Evolutionary conservation across 2,113 vertebrate genomes (phyloP), one percentile per base, ranked within the genome.

Genomic region (Acrocephalus kingi): DNA sequence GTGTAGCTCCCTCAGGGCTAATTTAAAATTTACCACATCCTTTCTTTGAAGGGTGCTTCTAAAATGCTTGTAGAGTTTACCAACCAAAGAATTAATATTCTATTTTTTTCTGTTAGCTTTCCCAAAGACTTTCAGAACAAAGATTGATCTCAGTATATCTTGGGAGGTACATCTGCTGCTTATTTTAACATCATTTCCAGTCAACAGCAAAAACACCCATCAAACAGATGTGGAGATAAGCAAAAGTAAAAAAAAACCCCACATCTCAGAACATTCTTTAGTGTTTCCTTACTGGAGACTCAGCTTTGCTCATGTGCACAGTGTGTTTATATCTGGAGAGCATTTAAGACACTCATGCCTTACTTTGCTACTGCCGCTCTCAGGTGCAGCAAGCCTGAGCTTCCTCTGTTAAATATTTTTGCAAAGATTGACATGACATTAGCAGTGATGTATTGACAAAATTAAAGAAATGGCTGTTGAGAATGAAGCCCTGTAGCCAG

Each of bases 1-100:
- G 10, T 20, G 31, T 12, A 75, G 59, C 63, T 96, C 76, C 81
- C 87, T 49, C 13, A 84, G 55, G 76, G 54, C 64, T 79, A 92
- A 71, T 88, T 89, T 93, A 78, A 90, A 91, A 51, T 92, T 88
- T 88, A 81, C 67, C 46, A 16, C 33, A 71, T 80, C n/a, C 66
- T 95, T 82, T 52, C 59, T 88, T 88, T 84, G 46, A 84, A 95
- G 37, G 49, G 21, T 77, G 64, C 51, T 88, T 90, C 48, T 58
- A 51, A 95, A 89, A 56, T 62, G 58, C 39, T 91, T 69, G 31
- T 48, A 35, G 69, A 61, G n/a, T 67, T 85, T 91, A 76, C 71
- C 28, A 85, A 62, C n/a, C 0, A 35, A 35, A 35, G 35, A 35
- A 8, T 77, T 94, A 85, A 83, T 80, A 77, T 90, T 90, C 63